These are phyloP conservation scores for Drosophila quadrilineata DNA, from an alignment of 1,140 invertebrate species.

Conservation along the genomic window DNA sequence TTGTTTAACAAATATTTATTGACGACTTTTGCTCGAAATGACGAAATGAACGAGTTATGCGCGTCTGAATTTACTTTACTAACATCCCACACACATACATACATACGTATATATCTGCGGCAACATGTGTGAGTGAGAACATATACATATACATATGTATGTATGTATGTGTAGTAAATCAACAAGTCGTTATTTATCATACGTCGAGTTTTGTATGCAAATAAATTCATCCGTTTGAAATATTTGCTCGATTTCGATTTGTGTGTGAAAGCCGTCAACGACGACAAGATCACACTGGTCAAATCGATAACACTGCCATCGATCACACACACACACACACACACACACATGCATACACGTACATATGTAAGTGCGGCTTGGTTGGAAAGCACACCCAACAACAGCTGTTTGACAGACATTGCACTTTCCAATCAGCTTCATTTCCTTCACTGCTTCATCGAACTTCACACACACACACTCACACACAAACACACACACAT, in stretches of 20 bases:
- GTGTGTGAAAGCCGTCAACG: background rate
- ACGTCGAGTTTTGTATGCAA: background rate
- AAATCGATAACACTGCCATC: background rate
- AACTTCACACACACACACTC: background rate
- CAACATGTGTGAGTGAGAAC: too few relatives aligned
- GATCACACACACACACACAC: background rate
- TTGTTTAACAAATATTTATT: slow-evolving; percentile 55
- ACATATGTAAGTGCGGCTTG: background rate
- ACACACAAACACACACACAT: background rate
- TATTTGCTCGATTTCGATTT: background rate
- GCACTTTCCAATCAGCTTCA: background rate
- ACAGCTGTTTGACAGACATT: background rate
- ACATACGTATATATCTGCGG: too few relatives aligned
- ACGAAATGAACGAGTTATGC: slow-evolving; percentile 73
- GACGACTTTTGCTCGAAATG: slow-evolving; percentile 60
- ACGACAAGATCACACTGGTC: background rate
- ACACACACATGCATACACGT: background rate
- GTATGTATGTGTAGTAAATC: background rate
- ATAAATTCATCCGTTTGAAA: background rate
- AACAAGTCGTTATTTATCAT: too few relatives aligned
- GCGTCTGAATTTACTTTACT: slow-evolving; percentile 55
- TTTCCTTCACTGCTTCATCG: too few relatives aligned
- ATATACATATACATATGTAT: slow-evolving; percentile 2
- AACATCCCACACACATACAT: slow-evolving; percentile 32
- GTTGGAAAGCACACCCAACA: background rate